A percentile compares a stretch with the other conserved stretches of the same genome.
Conservation (phyloP, 2,797 vertebrate genomes). For the Chanos chanos region DNA sequence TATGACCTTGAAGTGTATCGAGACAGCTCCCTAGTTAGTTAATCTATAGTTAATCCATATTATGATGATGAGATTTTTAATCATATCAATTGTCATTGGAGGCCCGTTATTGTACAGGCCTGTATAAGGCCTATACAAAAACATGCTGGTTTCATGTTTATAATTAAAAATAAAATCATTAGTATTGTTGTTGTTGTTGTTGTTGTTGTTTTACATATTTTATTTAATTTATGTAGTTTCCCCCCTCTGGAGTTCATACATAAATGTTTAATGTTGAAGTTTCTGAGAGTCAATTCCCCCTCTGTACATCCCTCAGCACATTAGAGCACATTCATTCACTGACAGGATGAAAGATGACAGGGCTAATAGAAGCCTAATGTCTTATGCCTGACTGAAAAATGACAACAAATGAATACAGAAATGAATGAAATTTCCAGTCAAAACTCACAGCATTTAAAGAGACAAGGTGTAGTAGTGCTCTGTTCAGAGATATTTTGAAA, state of each 20-base stretch:
- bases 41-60: too few relatives aligned
- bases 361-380: slow-evolving; percentile 57
- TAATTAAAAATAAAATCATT: too few relatives aligned
- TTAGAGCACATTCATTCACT: slow-evolving; percentile 66
- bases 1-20: not conserved
- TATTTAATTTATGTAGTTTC: not conserved
- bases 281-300: slow-evolving; percentile 8
- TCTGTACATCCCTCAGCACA: slow-evolving; percentile 17
- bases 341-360: slow-evolving; percentile 59
- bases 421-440: slow-evolving; percentile 11
- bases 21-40: too few relatives aligned
- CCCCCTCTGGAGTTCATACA: not conserved
- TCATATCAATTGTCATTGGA: too few relatives aligned
- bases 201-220: too few relatives aligned
- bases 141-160: too few relatives aligned
- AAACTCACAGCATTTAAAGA: not conserved
- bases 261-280: not conserved
- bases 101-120: too few relatives aligned
- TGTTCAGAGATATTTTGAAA: too few relatives aligned
- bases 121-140: too few relatives aligned
- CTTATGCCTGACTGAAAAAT: slow-evolving; percentile 39
- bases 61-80: too few relatives aligned
- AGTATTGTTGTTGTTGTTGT: too few relatives aligned
- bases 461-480: too few relatives aligned
- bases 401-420: slow-evolving; percentile 28